These are phyloP conservation scores for Calosoma granatense DNA, from an alignment of 1,140 invertebrate genomes.

Conservation along the genomic window DNA sequence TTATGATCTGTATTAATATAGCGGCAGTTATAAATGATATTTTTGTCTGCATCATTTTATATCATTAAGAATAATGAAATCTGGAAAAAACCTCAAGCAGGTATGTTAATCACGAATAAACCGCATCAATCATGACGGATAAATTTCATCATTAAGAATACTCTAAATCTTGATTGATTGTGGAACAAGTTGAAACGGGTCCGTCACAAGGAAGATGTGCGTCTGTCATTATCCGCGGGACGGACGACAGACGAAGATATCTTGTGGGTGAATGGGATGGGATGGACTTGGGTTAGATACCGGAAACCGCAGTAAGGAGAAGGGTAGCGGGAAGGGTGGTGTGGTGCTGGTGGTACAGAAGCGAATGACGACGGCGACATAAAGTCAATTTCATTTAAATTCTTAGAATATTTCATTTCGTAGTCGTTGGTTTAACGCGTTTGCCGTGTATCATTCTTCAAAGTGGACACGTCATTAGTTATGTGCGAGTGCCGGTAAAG, in stretches of 20 bases:
- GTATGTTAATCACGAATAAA: background rate
- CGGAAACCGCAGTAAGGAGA: background rate
- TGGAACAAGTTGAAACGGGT: background rate
- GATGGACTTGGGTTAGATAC: background rate
- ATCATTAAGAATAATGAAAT: no score
- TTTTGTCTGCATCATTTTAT: no score
- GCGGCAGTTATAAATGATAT: no score
- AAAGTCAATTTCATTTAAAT: constrained; percentile 9
- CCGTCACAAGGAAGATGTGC: background rate
- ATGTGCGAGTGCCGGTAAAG: constrained; percentile 4
- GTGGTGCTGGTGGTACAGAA: background rate
- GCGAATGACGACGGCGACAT: background rate
- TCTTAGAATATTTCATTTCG: constrained; percentile 1
- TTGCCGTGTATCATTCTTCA: constrained; percentile 7
- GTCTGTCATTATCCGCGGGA: background rate
- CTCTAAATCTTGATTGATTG: constrained; percentile 5
- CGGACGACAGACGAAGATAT: background rate
- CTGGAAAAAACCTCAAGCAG: no score
- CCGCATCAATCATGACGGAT: background rate
- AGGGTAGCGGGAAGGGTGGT: background rate
- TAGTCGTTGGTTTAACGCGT: constrained; percentile 8
- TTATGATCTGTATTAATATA: no score
- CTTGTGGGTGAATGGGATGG: background rate
- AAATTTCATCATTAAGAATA: background rate
- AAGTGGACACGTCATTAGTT: constrained; percentile 8